Evolutionary conservation across 2,888 invertebrate species (phyloP).

Genomic region (Tribolium freemani): DNA sequence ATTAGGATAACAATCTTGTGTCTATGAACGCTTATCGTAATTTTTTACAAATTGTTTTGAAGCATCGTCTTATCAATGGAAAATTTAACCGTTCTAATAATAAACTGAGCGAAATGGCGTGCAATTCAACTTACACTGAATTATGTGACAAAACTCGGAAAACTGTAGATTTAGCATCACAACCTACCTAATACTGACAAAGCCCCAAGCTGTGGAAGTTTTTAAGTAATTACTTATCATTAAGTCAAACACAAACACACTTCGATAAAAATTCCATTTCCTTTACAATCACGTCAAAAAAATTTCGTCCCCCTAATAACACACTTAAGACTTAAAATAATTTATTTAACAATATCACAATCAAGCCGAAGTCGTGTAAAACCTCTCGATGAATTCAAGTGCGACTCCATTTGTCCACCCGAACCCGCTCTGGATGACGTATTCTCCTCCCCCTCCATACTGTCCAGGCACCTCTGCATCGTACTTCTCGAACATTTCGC

Average conservation of each 20-base stretch:
- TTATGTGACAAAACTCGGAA: background rate
- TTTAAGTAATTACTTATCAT: background rate
- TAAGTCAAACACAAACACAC: background rate
- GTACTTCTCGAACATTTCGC: slow-evolving; percentile 83
- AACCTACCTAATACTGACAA: background rate
- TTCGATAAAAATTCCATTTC: background rate
- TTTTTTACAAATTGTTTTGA: background rate
- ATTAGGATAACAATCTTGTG: background rate
- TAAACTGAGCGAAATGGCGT: background rate
- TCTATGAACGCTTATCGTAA: background rate
- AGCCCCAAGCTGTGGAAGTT: background rate
- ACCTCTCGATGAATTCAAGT: slow-evolving; percentile 72
- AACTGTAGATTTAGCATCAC: background rate
- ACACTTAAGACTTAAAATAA: background rate
- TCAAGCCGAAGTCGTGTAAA: background rate
- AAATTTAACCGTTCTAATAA: background rate
- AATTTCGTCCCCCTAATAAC: background rate
- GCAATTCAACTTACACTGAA: background rate
- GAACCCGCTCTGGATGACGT: slow-evolving; percentile 62
- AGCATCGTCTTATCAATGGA: background rate
- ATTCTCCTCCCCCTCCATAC: slow-evolving; percentile 85
- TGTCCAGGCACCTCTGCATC: slow-evolving; percentile 76
- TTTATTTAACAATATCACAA: background rate
- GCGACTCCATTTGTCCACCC: slow-evolving; percentile 64
- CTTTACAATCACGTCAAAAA: background rate